Percentiles rank a stretch among this genome's conserved stretches.
Evolutionary conservation across 2,113 vertebrate genomes (phyloP).

Genomic region (Hylia prasina): DNA sequence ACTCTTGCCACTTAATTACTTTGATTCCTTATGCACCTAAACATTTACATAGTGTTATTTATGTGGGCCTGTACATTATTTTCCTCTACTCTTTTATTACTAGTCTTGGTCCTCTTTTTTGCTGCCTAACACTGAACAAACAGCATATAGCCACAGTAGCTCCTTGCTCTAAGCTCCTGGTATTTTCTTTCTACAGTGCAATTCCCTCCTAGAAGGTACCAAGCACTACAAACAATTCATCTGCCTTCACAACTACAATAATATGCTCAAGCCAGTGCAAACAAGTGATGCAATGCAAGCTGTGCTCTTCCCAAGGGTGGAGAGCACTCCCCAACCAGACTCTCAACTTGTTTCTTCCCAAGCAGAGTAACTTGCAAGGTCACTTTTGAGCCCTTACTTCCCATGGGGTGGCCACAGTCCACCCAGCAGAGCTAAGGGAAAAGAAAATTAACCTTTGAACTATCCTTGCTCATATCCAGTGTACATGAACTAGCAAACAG

Average conservation of each 20-base stretch:
- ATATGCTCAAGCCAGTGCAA: neutral
- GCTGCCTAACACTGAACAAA: neutral
- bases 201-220: neutral
- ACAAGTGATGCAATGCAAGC: conserved; percentile 44
- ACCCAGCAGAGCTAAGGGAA: neutral
- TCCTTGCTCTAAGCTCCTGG: neutral
- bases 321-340: neutral
- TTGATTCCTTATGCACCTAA: neutral
- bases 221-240: neutral
- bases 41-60: neutral
- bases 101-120: neutral
- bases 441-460: neutral
- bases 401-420: neutral
- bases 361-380: conserved; percentile 18
- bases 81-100: neutral
- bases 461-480: neutral
- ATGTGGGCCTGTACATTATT: neutral
- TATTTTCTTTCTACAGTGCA: neutral
- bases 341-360: conserved; percentile 4
- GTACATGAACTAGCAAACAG: neutral
- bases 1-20: neutral
- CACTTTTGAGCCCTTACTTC: conserved; percentile 16
- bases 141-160: neutral
- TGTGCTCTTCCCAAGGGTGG: conserved; percentile 11
- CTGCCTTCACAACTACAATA: neutral